A percentile compares a stretch with the other conserved stretches of the same genome.
These are phyloP conservation scores for Xestia sexstrigata DNA, from an alignment of 2,888 invertebrate species.

Conservation along the genomic window DNA sequence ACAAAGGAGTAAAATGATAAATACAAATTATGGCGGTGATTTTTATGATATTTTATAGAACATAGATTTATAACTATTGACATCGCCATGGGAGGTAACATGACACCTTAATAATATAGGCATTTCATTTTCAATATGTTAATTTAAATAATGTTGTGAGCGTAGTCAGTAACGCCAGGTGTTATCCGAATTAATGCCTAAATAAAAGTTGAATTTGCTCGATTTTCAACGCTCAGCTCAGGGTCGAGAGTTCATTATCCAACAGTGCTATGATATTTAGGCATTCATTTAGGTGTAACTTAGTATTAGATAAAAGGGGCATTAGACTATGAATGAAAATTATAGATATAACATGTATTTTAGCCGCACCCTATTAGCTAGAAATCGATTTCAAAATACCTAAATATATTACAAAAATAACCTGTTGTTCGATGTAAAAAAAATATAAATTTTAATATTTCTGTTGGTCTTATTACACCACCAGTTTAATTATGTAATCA, in stretches of 20 bases:
- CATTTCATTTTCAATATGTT: not conserved
- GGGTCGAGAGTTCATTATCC: too few species aligned
- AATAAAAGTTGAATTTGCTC: too few species aligned
- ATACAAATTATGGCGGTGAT: too few species aligned
- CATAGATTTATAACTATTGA: constrained; percentile 10
- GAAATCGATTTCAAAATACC: not conserved
- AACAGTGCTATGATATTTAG: not conserved
- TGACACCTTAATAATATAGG: not conserved
- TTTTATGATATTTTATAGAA: constrained; percentile 3
- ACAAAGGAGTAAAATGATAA: not conserved
- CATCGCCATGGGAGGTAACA: constrained; percentile 4
- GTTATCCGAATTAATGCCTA: too few species aligned
- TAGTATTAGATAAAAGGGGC: not conserved
- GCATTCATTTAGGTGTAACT: not conserved
- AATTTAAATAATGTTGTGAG: too few species aligned
- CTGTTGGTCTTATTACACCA: not conserved
- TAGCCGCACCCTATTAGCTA: not conserved
- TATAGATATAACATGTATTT: not conserved
- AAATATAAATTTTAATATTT: too few species aligned
- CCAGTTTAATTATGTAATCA: not conserved
- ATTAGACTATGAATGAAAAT: not conserved
- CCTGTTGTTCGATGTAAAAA: not conserved
- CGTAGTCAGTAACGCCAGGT: too few species aligned
- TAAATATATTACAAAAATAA: not conserved
- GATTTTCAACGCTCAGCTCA: too few species aligned